These are phyloP conservation scores for Lerema accius DNA, from an alignment of 1,140 invertebrate genomes.

Conservation along the genomic window DNA sequence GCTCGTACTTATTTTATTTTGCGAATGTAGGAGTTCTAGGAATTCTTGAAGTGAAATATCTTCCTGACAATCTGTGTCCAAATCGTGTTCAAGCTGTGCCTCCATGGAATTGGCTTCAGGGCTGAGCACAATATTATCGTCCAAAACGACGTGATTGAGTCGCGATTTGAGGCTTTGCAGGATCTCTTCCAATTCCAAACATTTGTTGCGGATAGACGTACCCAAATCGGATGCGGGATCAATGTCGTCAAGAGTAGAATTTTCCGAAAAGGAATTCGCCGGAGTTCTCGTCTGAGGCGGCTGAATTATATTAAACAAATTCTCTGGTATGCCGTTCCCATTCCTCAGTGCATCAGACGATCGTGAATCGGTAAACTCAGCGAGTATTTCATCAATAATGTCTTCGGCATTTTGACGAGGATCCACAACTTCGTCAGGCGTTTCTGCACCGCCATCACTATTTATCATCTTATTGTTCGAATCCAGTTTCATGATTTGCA, in stretches of 20 bases:
- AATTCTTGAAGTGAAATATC: conserved; percentile 76
- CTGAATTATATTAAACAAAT: conserved; percentile 71
- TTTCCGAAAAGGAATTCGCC: conserved; percentile 71
- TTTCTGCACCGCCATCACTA: conserved; percentile 64
- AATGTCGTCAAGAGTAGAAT: conserved; percentile 73
- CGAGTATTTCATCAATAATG: conserved; percentile 75
- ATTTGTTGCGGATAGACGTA: conserved; percentile 78
- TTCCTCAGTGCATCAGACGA: conserved; percentile 58
- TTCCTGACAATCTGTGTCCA: conserved; percentile 77
- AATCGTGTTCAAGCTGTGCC: conserved; percentile 75
- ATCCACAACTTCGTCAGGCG: conserved; percentile 69
- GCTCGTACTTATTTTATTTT: conserved; percentile 70
- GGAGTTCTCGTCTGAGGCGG: conserved; percentile 70
- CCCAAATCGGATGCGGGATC: conserved; percentile 78
- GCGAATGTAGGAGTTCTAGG: conserved; percentile 71
- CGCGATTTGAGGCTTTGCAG: conserved; percentile 79
- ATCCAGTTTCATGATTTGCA: conserved; percentile 70
- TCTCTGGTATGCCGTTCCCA: conserved; percentile 62
- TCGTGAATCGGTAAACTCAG: conserved; percentile 72
- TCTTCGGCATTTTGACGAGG: conserved; percentile 74
- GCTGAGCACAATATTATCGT: conserved; percentile 78
- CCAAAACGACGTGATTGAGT: conserved; percentile 78
- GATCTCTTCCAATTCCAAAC: conserved; percentile 79
- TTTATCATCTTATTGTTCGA: conserved; percentile 77
- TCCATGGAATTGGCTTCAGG: conserved; percentile 77